Evolutionary conservation across 2,888 invertebrate species (phyloP).

Genomic region (Pyralis farinalis): DNA sequence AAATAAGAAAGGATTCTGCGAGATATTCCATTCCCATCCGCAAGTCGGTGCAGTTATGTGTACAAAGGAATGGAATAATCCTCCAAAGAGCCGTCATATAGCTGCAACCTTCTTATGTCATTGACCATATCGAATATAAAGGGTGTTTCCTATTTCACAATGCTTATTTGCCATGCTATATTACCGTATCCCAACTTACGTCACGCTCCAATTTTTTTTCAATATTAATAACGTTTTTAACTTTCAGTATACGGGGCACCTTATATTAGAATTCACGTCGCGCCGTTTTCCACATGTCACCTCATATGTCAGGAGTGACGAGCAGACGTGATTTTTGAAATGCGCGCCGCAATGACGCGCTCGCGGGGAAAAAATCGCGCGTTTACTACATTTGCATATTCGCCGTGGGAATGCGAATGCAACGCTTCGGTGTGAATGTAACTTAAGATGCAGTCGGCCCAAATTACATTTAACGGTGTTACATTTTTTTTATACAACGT

Average conservation of each 20-base stretch:
- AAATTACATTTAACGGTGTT: not conserved
- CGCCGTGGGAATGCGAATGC: slow-evolving; percentile 41
- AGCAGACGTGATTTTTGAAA: slow-evolving; percentile 44
- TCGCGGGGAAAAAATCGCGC: slow-evolving; percentile 31
- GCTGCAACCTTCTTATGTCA: too few species aligned
- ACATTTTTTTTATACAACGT: not conserved
- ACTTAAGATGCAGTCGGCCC: not conserved
- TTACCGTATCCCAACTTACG: not conserved
- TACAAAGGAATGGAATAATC: too few species aligned
- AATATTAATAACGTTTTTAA: not conserved
- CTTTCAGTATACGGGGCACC: not conserved
- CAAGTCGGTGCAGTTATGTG: too few species aligned
- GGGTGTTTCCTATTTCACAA: too few species aligned
- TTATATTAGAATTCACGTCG: slow-evolving; percentile 28
- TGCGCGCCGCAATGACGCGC: slow-evolving; percentile 19
- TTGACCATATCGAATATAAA: too few species aligned
- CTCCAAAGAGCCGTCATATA: too few species aligned
- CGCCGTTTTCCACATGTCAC: slow-evolving; percentile 45
- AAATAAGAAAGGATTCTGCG: too few species aligned
- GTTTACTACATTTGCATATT: slow-evolving; percentile 39
- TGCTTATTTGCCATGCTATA: too few species aligned
- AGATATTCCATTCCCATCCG: too few species aligned
- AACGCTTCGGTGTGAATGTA: slow-evolving; percentile 14
- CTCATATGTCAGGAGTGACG: slow-evolving; percentile 54
- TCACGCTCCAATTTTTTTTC: too few species aligned